Base-by-base conservation (phyloP, 2,888 invertebrate genomes). In the Phyto melanocephala region DNA sequence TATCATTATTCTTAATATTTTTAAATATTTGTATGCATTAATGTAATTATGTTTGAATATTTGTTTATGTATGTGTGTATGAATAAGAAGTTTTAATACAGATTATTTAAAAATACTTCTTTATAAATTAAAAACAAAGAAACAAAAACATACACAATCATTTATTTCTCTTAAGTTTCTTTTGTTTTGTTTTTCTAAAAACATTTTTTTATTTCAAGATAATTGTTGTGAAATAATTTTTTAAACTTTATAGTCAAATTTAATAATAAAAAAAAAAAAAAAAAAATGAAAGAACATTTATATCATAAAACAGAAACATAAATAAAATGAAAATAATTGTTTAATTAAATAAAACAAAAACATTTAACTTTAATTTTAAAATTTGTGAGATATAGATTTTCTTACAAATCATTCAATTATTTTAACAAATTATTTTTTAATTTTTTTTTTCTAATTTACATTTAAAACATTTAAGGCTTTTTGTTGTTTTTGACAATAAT, bases 401-500 rank as follows among this genome's bases (percentile, higher is more conserved):
- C 11, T 17, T 3, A 3, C 0, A 24, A 54, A 54, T 20, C 22
- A 13, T 28, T 37, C 2, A 11, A 20, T 47, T 47, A 20, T 20
- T 47, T 47, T 20, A 11, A 20, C 8, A 20, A 1, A 20, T 47
- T 3, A 7, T 22, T 72, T 35, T 17, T 2, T 33, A n/a, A 33
- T 35, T 63, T 22, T 42, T 45, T 22, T 52, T 33, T 28, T 63
- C 50, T 47, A 62, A 15, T 70, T 71, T 71, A 72, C 71, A 71
- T 65, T 79, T 65, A 58, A 78, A 65, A 79, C 65, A 72, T 79
- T 72, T 79, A 79, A 79, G 79, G 72, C 65, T 40, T 42, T 42
- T 42, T 17, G 20, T 63, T 67, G 0, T 24, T 28, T 60, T 52
- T 20, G 54, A 56, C 6, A 24, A 45, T 74, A 15, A 62, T 50